phyloP scores from a whole-genome alignment of 2,888 invertebrate genomes.

The Notodonta ziczac region DNA sequence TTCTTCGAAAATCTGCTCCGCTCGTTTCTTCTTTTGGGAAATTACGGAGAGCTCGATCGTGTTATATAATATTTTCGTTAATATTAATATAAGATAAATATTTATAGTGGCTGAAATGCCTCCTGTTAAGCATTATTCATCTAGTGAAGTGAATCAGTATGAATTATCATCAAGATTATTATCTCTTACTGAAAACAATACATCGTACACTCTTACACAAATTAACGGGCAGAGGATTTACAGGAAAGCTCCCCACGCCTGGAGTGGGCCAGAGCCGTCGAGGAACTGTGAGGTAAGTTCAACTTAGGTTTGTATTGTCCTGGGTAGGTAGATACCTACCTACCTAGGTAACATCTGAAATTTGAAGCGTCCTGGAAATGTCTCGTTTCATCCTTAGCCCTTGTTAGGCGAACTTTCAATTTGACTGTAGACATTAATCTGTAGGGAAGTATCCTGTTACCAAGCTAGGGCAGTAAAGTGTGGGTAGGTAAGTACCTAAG shows the following conservation, averaged over 20 bases:
- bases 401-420: too few species aligned
- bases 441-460: too few species aligned
- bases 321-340: too few species aligned
- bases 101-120: slow-evolving; percentile 74
- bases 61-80: slow-evolving; percentile 60
- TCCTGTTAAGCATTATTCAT: slow-evolving; percentile 77
- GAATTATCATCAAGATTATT: slow-evolving; percentile 81
- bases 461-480: too few species aligned
- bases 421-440: too few species aligned
- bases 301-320: too few species aligned
- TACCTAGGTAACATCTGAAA: too few species aligned
- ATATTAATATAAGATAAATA: slow-evolving; percentile 73
- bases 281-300: slow-evolving; percentile 86
- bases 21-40: slow-evolving; percentile 63
- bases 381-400: too few species aligned
- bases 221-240: slow-evolving; percentile 89
- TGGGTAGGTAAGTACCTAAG: too few species aligned
- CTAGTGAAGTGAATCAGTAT: slow-evolving; percentile 82
- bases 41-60: slow-evolving; percentile 51
- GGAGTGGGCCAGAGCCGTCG: slow-evolving; percentile 80
- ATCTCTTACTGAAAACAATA: slow-evolving; percentile 79
- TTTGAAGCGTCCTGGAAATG: too few species aligned
- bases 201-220: slow-evolving; percentile 82
- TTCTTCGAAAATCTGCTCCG: slow-evolving; percentile 29
- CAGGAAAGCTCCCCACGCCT: slow-evolving; percentile 84